Evolutionary conservation across 30 jellyfish, hydroid and myxozoan genomes (phyloP).

Genomic region (Calvadosia cruxmelitensis): DNA sequence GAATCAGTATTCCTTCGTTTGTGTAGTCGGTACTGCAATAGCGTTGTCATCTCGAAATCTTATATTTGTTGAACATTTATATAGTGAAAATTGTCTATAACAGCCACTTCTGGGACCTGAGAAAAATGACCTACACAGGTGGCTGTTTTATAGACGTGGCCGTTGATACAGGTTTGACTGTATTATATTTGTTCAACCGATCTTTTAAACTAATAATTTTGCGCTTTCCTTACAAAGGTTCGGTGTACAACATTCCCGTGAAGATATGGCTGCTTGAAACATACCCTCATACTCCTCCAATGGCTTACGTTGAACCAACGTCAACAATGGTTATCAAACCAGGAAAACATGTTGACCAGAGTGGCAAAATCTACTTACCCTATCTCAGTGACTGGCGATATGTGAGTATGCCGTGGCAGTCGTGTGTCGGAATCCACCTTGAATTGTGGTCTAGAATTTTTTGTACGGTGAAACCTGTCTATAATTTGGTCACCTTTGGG

Average conservation of each 20-base stretch:
- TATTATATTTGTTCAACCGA: too few relatives aligned
- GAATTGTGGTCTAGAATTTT: too few relatives aligned
- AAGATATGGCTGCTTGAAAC: constrained; percentile 48
- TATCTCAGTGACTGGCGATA: constrained; percentile 65
- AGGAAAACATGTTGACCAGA: constrained; percentile 64
- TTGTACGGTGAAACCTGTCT: too few relatives aligned
- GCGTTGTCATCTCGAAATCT: neutral
- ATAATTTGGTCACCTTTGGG: too few relatives aligned
- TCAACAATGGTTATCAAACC: constrained; percentile 76
- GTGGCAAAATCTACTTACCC: constrained; percentile 77
- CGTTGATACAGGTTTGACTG: neutral
- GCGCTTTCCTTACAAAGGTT: constrained; percentile 26
- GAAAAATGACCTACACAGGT: too few relatives aligned
- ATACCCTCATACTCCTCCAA: constrained; percentile 59
- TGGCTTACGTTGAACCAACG: constrained; percentile 75
- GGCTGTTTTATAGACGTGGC: too few relatives aligned
- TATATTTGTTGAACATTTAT: neutral
- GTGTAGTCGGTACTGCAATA: neutral
- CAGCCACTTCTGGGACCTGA: too few relatives aligned
- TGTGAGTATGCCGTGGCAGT: too few relatives aligned
- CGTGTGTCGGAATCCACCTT: too few relatives aligned
- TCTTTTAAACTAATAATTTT: too few relatives aligned
- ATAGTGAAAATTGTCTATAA: too few relatives aligned
- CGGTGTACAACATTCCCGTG: constrained; percentile 67
- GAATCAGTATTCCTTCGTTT: too few relatives aligned